Evolutionary conservation across 1,140 invertebrate species (phyloP), one percentile per base, ranked within the genome.

Genomic region (Goniozus legneri): DNA sequence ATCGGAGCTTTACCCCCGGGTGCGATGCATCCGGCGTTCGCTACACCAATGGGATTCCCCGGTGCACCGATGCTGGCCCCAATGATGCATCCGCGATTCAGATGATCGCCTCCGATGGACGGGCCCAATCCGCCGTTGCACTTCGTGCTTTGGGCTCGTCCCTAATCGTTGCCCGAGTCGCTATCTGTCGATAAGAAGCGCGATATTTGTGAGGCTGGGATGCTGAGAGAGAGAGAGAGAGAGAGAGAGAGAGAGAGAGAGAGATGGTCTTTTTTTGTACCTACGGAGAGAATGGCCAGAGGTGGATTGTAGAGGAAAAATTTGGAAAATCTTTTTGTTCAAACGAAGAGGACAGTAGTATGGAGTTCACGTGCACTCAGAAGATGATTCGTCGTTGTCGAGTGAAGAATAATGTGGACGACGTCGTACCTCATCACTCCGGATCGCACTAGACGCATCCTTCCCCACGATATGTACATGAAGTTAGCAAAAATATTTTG

Each of bases 21-120:
- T 67, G 79, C 81, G 54, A 82, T 84, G 66, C 77, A 79, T 70
- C 78, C 75, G 64, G 78, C 83, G 58, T 84, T 84, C 58, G 81
- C 79, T 24, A 68, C 80, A n/a, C 82, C 81, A 34, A 82, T 84
- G 80, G 77, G 71, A 40, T 82, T 82, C 53, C 80, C 80, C 13
- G 77, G 80, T 53, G 80, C 75, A 47, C 81, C 79, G 48, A 80
- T 84, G 76, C 67, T 81, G 49, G 75, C 79, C 46, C 82, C 82
- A 50, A 83, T 86, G 80, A 85, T 87, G 84, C 84, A 84, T 68
- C 84, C 84, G 45, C 81, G 85, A 69, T 88, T 86, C 73, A 86
- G 85, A 86, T 88, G 85, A 88, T 88, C 84, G 58, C 77, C 71
- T 61, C 69, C 79, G 33, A 71, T 64, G 65, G 72, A 74, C 62